These are phyloP conservation scores for Agrotis ipsilon DNA, from an alignment of 2,888 invertebrate species.

Conservation along the genomic window DNA sequence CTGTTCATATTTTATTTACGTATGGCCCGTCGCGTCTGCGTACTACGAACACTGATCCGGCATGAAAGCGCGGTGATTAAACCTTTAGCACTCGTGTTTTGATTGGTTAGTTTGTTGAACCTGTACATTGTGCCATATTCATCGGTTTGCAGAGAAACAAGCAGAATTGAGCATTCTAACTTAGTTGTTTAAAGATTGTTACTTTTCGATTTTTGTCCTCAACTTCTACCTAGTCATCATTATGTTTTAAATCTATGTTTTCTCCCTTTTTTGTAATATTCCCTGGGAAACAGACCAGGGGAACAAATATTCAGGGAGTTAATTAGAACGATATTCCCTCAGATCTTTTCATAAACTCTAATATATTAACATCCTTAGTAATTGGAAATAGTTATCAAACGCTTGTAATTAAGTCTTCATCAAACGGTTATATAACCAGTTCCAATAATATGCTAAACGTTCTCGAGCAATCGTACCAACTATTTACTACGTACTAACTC, in stretches of 20 bases:
- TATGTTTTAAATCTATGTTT: too few species aligned
- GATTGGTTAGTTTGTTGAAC: slow-evolving; percentile 30
- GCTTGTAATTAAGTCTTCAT: neutral
- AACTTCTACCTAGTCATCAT: too few species aligned
- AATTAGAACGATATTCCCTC: too few species aligned
- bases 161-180: too few species aligned
- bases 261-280: neutral
- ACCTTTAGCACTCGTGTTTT: slow-evolving; percentile 22
- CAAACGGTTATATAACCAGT: slow-evolving; percentile 6
- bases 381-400: neutral
- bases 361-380: too few species aligned
- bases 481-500: slow-evolving; percentile 36
- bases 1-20: slow-evolving; percentile 52
- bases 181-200: too few species aligned
- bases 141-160: neutral
- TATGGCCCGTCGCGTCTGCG: slow-evolving; percentile 46
- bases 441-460: slow-evolving; percentile 15
- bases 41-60: slow-evolving; percentile 28
- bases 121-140: neutral
- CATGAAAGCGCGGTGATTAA: slow-evolving; percentile 32
- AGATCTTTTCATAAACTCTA: too few species aligned
- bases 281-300: too few species aligned
- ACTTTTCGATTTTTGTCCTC: too few species aligned
- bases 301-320: too few species aligned
- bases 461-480: slow-evolving; percentile 26